Base-by-base conservation (phyloP, 2,888 invertebrate genomes). In the Xylocampa areola region DNA sequence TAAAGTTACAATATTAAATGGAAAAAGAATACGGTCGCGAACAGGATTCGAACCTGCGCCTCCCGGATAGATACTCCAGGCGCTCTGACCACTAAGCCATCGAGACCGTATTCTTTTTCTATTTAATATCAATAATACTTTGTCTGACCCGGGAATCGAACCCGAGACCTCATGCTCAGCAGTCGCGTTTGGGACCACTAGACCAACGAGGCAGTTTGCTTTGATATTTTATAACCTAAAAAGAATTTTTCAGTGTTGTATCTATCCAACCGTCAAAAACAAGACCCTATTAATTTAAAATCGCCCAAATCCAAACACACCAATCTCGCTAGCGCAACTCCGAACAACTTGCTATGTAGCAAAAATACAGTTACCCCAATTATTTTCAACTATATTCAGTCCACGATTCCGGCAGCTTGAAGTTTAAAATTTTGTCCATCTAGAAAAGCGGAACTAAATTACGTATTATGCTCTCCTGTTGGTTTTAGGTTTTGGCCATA, bases 321-420 rank as follows among this genome's bases (percentile, higher is more conserved):
- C 49, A 45, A 13, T 27, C 45, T n/a, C 19, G 16, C 33, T 48
- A 21, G n/a, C 23, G 23, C 25, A 33, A 54, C 39, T 44, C 10
- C 4, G 2, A 17, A 32, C 16, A 64, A 40, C 29, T 54, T 43
- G 49, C 47, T 53, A 48, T 16, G 29, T 51, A 10, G 10, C 48
- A 50, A 50, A 63, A 64, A 68, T 45, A 59, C 27, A 11, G 8
- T 13, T 32, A 19, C n/a, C 30, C 23, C 33, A 59, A 49, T 64
- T 59, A 68, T 64, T 59, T 41, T 36, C 35, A 19, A 32, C 53
- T 53, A 43, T 11, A 44, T 40, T 13, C 39, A 8, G 13, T 7
- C 13, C 40, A 25, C 27, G 17, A 35, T 29, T 58, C 19, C 14
- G 25, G 32, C 32, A 50, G 30, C 36, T 53, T 41, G 27, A 13